Conservation (phyloP, 1,140 invertebrate genomes). For the Drosophila virilis region DNA sequence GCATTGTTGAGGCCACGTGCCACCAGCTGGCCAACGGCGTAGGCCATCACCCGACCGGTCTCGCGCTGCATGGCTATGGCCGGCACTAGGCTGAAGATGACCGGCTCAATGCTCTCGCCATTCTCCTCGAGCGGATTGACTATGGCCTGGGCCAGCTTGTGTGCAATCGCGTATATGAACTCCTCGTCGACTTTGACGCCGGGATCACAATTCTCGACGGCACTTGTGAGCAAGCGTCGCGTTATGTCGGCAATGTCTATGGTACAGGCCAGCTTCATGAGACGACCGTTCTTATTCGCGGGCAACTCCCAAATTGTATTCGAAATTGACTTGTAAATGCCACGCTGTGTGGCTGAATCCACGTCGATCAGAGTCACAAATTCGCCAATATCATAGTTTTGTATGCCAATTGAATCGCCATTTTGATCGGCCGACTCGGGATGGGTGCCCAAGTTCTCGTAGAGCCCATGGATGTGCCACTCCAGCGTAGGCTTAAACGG, state of each 20-base stretch:
- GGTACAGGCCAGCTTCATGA: not conserved
- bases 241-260: slow-evolving; percentile 1
- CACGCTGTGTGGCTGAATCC: not conserved
- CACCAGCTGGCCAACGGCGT: slow-evolving; percentile 1
- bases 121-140: not conserved
- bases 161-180: not conserved
- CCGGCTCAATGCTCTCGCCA: not conserved
- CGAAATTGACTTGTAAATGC: not conserved
- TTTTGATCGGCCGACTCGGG: not conserved
- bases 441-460: not conserved
- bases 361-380: not conserved
- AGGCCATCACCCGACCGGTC: slow-evolving; percentile 2
- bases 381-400: not conserved
- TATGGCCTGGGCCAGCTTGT: slow-evolving; percentile 5
- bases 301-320: not conserved
- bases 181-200: not conserved
- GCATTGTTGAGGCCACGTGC: not conserved
- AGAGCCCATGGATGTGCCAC: slow-evolving; percentile 4
- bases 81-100: slow-evolving; percentile 10
- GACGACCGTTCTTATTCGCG: not conserved
- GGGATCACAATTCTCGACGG: not conserved
- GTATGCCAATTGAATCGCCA: not conserved
- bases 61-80: not conserved
- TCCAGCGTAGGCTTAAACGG: not conserved
- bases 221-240: not conserved